Conservation (phyloP, 92 coral and sea anemone species). For the Siderastrea siderea region DNA sequence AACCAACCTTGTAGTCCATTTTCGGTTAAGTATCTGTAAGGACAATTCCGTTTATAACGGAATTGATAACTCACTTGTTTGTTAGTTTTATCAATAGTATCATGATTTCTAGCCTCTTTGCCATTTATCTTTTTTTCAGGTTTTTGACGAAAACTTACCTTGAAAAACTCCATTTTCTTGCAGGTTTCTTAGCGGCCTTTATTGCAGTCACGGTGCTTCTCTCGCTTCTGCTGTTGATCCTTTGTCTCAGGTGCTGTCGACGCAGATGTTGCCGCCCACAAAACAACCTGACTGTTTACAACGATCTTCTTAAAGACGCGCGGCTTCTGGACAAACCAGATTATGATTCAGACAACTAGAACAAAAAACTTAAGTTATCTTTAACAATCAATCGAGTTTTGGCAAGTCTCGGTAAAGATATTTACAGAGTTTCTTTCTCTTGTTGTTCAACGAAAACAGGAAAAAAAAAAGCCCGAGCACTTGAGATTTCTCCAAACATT, state of each 20-base stretch:
- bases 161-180: neutral
- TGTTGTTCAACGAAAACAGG: neutral
- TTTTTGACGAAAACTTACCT: too few relatives aligned
- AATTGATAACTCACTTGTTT: too few relatives aligned
- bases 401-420: neutral
- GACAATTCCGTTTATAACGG: too few relatives aligned
- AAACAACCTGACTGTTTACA: conserved; percentile 7
- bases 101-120: neutral
- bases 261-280: conserved; percentile 40
- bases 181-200: conserved; percentile 89
- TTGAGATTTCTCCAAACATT: too few relatives aligned
- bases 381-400: neutral
- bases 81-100: too few relatives aligned
- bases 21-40: too few relatives aligned
- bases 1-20: too few relatives aligned
- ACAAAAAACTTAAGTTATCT: neutral
- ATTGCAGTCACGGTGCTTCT: conserved; percentile 62
- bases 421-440: neutral
- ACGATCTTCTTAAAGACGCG: conserved; percentile 71
- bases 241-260: conserved; percentile 79
- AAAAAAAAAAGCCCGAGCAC: too few relatives aligned
- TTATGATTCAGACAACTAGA: conserved; percentile 69
- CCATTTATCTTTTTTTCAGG: too few relatives aligned
- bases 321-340: conserved; percentile 73
- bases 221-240: conserved; percentile 52